Percentiles rank a stretch among this genome's conserved stretches.
phyloP scores from a whole-genome alignment of 2,797 vertebrate species.

The Thunnus albacares region DNA sequence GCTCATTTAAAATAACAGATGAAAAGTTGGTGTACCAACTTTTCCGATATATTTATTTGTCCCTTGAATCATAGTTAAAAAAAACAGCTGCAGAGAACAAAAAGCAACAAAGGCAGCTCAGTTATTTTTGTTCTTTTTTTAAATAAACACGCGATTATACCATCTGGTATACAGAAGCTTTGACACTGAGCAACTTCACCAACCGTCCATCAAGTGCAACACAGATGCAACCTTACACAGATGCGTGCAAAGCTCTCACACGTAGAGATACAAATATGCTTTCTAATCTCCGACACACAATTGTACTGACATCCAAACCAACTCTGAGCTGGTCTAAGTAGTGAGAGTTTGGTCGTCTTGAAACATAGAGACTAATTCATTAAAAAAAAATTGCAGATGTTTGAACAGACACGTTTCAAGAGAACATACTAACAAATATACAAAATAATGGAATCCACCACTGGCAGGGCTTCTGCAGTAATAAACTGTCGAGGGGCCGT shows the following conservation, averaged over 20 bases:
- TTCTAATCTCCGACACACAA: constrained; percentile 37
- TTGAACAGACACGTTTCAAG: background rate
- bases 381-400: background rate
- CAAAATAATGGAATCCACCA: constrained; percentile 23
- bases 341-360: background rate
- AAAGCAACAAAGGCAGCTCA: background rate
- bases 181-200: constrained; percentile 19
- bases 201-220: constrained; percentile 30
- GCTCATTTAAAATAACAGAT: constrained; percentile 35
- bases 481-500: constrained; percentile 3
- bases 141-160: constrained; percentile 22
- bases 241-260: constrained; percentile 44
- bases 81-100: constrained; percentile 6
- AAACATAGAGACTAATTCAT: background rate
- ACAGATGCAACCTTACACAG: constrained; percentile 30
- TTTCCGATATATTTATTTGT: background rate
- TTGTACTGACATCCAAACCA: background rate
- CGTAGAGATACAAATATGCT: constrained; percentile 23
- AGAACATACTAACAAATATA: constrained; percentile 3
- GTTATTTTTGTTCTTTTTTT: constrained; percentile 6
- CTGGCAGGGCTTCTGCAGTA: background rate
- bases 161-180: constrained; percentile 50
- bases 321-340: constrained; percentile 10
- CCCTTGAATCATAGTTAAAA: background rate
- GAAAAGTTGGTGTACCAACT: constrained; percentile 28